Conservation (phyloP, 2,797 vertebrate genomes). For the Poecilia gillii region DNA sequence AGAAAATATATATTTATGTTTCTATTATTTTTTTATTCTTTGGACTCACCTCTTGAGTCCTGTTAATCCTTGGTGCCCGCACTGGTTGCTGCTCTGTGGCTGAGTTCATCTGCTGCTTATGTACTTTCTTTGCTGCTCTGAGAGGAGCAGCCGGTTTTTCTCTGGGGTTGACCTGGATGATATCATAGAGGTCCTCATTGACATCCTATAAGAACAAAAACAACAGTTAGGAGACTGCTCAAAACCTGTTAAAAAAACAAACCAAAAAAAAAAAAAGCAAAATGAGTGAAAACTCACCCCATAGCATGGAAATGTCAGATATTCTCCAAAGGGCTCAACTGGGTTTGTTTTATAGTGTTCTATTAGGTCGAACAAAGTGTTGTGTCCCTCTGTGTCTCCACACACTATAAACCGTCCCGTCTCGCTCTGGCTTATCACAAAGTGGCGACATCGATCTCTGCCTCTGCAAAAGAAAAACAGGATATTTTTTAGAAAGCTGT, state of each 20-base stretch:
- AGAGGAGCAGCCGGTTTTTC: constrained; percentile 44
- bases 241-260: background rate
- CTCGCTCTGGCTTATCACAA: constrained; percentile 84
- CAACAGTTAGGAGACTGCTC: constrained; percentile 11
- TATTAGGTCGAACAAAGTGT: constrained; percentile 80
- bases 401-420: constrained; percentile 80
- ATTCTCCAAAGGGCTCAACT: constrained; percentile 88
- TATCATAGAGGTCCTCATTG: constrained; percentile 80
- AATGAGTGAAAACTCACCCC: constrained; percentile 70
- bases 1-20: background rate
- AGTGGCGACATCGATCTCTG: constrained; percentile 86
- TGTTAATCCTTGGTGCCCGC: constrained; percentile 60
- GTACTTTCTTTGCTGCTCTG: constrained; percentile 44
- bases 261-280: background rate
- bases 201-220: constrained; percentile 63
- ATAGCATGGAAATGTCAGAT: constrained; percentile 79
- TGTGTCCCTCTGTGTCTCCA: constrained; percentile 79
- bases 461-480: constrained; percentile 77
- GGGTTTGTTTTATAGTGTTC: constrained; percentile 80
- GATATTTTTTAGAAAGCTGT: background rate
- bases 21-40: background rate
- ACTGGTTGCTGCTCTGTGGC: constrained; percentile 44
- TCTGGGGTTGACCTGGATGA: constrained; percentile 66
- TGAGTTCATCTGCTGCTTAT: constrained; percentile 27
- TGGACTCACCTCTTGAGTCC: constrained; percentile 43